A percentile compares a stretch with the other conserved stretches of the same genome.
These are phyloP conservation scores for Ctenomys sociabilis DNA, from an alignment of 2,113 vertebrate genomes.

Conservation along the genomic window DNA sequence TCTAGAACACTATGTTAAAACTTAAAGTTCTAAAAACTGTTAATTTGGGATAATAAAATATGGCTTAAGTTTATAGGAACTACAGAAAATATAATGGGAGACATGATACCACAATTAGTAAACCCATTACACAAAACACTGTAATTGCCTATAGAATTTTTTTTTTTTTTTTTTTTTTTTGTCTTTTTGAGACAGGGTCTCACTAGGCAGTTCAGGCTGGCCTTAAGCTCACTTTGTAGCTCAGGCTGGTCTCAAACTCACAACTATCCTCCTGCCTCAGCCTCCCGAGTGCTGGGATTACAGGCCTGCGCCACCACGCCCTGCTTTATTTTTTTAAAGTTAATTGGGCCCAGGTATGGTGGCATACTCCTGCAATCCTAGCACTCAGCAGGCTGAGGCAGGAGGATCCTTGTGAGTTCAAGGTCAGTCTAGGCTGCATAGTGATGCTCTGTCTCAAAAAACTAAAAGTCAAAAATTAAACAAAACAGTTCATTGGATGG, in stretches of 20 bases:
- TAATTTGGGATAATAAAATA: slow-evolving; percentile 34
- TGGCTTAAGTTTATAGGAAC: neutral
- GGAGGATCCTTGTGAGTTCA: neutral
- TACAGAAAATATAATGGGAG: neutral
- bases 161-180: too few species aligned
- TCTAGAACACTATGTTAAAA: neutral
- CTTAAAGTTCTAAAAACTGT: neutral
- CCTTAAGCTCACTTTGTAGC: too few species aligned
- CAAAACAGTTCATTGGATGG: neutral
- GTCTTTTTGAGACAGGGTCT: too few species aligned
- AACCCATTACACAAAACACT: neutral
- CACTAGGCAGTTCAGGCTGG: too few species aligned
- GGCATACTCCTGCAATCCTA: neutral
- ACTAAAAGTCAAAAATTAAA: neutral
- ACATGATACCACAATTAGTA: neutral
- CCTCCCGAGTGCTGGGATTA: too few species aligned
- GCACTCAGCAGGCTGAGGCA: neutral
- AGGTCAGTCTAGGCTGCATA: neutral
- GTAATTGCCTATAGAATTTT: neutral
- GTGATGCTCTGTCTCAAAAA: neutral
- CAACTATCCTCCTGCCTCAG: too few species aligned
- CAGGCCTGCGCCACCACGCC: too few species aligned
- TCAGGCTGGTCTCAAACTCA: too few species aligned
- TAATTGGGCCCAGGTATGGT: neutral
- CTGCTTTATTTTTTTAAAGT: too few species aligned